These are phyloP conservation scores for Pterobdella sp. DNA, from an alignment of 2,888 invertebrate species.

Conservation along the genomic window DNA sequence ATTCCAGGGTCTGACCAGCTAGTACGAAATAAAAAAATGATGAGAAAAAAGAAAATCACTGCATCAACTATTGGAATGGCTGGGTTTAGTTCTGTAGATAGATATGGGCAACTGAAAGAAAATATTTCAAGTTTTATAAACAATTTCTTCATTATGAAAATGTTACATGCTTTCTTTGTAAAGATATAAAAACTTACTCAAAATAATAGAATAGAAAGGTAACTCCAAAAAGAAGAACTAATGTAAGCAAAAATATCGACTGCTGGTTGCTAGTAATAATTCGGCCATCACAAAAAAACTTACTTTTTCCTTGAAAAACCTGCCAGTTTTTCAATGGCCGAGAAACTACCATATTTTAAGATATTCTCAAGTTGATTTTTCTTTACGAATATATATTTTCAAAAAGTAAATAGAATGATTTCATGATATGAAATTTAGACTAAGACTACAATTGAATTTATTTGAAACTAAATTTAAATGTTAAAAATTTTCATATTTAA, in stretches of 20 bases:
- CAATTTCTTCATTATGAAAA: not conserved
- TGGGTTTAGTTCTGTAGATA: conserved; percentile 77
- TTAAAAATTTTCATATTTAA: too few relatives aligned
- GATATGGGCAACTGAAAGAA: conserved; percentile 37
- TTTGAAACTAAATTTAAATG: too few relatives aligned
- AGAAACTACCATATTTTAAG: too few relatives aligned
- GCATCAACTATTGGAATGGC: conserved; percentile 51
- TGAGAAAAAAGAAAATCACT: conserved; percentile 67
- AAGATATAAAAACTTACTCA: conserved; percentile 55
- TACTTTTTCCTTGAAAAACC: conserved; percentile 69
- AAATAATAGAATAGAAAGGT: conserved; percentile 91
- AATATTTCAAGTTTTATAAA: not conserved
- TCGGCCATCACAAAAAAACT: conserved; percentile 92
- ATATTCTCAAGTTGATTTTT: too few relatives aligned
- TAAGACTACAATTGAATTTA: too few relatives aligned
- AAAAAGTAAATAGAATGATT: too few relatives aligned
- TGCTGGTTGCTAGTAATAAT: conserved; percentile 93
- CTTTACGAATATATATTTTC: too few relatives aligned
- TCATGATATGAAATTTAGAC: too few relatives aligned
- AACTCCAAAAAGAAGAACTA: conserved; percentile 84
- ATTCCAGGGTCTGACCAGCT: conserved; percentile 89
- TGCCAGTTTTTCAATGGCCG: conserved; percentile 31
- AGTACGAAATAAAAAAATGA: conserved; percentile 83
- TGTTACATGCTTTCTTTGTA: not conserved
- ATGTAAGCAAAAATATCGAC: conserved; percentile 88